phyloP scores from a whole-genome alignment of 2,113 vertebrate genomes.

The Eclectus roratus region DNA sequence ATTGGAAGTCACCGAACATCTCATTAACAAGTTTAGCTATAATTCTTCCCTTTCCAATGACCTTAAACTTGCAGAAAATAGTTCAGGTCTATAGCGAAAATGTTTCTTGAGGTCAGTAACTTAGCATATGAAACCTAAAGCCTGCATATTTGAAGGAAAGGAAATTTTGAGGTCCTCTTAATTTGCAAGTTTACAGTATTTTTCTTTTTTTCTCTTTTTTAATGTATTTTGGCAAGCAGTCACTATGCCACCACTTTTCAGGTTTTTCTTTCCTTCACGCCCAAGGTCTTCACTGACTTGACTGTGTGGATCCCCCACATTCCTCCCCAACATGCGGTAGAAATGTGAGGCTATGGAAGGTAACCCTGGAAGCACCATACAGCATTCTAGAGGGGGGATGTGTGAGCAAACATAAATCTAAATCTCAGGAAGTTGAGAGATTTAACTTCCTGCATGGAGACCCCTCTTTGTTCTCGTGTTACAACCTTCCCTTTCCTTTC shows the following conservation, averaged over 20 bases:
- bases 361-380: neutral
- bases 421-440: neutral
- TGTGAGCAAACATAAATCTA: neutral
- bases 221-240: neutral
- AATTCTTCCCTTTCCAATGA: neutral
- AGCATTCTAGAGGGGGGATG: neutral
- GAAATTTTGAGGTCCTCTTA: neutral
- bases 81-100: neutral
- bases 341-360: neutral
- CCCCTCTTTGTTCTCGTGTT: neutral
- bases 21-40: neutral
- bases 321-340: neutral
- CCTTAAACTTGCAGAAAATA: neutral
- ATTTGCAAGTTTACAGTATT: neutral
- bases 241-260: neutral
- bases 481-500: neutral
- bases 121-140: neutral
- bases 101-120: neutral
- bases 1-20: neutral
- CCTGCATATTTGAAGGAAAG: neutral
- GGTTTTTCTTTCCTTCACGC: neutral
- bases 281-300: neutral
- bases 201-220: neutral
- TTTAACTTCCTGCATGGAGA: neutral
- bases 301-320: accelerated